Percentiles rank a stretch among this genome's conserved stretches.
phyloP scores from a whole-genome alignment of 2,797 vertebrate genomes.

The Enteromius fasciolatus region DNA sequence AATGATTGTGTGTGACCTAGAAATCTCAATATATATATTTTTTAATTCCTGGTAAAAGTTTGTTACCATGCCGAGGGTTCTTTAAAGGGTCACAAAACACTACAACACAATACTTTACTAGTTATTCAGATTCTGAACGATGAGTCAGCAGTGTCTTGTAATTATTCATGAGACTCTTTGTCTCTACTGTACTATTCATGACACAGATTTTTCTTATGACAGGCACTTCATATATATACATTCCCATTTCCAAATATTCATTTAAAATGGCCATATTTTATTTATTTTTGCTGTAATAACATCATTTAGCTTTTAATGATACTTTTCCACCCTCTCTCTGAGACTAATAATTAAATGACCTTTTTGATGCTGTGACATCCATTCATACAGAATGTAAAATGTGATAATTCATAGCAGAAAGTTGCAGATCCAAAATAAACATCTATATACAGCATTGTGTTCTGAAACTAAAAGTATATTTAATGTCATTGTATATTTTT shows the following conservation, averaged over 20 bases:
- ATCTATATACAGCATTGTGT: neutral
- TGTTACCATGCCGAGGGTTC: neutral
- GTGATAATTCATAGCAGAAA: neutral
- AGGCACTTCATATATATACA: neutral
- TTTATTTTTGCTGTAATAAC: neutral
- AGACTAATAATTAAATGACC: neutral
- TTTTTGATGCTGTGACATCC: neutral
- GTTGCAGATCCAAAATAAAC: neutral
- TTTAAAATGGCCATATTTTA: neutral
- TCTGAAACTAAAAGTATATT: neutral
- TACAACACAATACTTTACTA: neutral
- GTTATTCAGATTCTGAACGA: neutral
- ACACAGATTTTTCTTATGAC: neutral
- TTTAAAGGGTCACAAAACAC: neutral
- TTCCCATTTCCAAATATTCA: neutral
- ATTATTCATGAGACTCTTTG: neutral
- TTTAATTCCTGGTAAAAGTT: neutral
- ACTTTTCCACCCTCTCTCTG: neutral
- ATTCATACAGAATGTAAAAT: neutral
- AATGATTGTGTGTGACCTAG: conserved; percentile 1
- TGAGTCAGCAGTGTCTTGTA: neutral
- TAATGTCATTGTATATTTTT: neutral
- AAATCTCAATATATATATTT: neutral
- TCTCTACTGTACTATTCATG: neutral
- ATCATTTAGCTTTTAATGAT: neutral